Percentiles rank a stretch among this genome's conserved stretches.
Conservation (phyloP, 2,113 vertebrate species). For the Silurus glanis region DNA sequence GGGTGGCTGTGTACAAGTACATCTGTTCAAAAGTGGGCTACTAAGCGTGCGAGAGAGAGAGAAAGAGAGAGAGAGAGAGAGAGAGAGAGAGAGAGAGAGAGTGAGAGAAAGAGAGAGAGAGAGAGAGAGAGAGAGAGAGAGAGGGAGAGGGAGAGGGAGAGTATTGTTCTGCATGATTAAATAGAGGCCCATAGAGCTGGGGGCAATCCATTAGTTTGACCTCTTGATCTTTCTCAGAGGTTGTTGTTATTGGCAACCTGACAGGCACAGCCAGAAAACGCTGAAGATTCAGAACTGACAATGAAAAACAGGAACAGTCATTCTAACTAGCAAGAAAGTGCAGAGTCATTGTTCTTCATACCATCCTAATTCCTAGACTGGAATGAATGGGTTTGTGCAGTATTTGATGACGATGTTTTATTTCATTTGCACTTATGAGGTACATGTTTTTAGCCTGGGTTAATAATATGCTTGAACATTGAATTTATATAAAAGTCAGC, state of each 20-base stretch:
- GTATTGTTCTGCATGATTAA: constrained; percentile 80
- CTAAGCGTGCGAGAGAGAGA: constrained; percentile 7
- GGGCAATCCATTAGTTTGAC: constrained; percentile 77
- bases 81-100: constrained; percentile 16
- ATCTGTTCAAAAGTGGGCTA: constrained; percentile 18
- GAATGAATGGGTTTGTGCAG: neutral
- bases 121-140: constrained; percentile 11
- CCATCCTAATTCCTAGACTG: neutral
- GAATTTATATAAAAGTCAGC: neutral
- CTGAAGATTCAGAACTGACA: neutral
- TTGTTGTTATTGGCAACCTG: constrained; percentile 71
- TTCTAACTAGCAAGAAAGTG: neutral
- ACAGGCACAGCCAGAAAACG: neutral
- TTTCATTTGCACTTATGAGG: neutral
- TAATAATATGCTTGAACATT: neutral
- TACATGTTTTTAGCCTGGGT: neutral
- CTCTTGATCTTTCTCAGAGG: constrained; percentile 74
- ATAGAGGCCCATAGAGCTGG: constrained; percentile 63
- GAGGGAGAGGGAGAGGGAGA: constrained; percentile 42
- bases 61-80: constrained; percentile 8
- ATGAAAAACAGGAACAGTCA: neutral
- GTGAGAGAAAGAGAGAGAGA: neutral
- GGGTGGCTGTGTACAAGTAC: neutral
- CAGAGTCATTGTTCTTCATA: neutral
- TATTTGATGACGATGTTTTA: neutral